Conservation (phyloP, 35 echinoderm and acorn worm species). For the Strongylocentrotus purpuratus region DNA sequence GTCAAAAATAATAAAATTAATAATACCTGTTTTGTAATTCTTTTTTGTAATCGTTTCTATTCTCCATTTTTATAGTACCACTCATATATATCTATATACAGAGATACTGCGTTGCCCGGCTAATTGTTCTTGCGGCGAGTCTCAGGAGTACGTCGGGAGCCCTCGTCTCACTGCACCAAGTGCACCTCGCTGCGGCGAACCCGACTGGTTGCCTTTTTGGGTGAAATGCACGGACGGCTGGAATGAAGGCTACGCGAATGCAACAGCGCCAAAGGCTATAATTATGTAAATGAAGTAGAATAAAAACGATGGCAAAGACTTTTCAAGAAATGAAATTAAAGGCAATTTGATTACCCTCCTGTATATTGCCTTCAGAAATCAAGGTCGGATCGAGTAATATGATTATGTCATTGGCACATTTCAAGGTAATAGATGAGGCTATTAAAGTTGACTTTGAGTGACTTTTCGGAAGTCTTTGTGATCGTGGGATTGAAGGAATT, state of each 20-base stretch:
- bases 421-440: too few species aligned
- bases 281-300: neutral
- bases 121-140: constrained; percentile 22
- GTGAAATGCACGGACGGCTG: constrained; percentile 5
- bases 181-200: neutral
- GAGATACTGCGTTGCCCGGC: constrained; percentile 6
- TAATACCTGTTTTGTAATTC: neutral
- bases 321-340: too few species aligned
- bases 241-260: constrained; percentile 19
- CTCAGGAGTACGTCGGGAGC: neutral
- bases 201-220: constrained; percentile 32
- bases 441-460: too few species aligned
- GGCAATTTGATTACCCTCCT: too few species aligned
- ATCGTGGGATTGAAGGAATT: too few species aligned
- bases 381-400: too few species aligned
- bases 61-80: neutral
- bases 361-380: too few species aligned
- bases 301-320: too few species aligned
- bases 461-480: too few species aligned
- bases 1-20: neutral
- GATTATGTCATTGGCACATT: too few species aligned
- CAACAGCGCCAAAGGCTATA: neutral
- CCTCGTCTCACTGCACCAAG: too few species aligned
- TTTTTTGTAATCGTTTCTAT: neutral
- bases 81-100: neutral